Base-by-base conservation (phyloP, 2,797 vertebrate species). In the Chrosomus eos region DNA sequence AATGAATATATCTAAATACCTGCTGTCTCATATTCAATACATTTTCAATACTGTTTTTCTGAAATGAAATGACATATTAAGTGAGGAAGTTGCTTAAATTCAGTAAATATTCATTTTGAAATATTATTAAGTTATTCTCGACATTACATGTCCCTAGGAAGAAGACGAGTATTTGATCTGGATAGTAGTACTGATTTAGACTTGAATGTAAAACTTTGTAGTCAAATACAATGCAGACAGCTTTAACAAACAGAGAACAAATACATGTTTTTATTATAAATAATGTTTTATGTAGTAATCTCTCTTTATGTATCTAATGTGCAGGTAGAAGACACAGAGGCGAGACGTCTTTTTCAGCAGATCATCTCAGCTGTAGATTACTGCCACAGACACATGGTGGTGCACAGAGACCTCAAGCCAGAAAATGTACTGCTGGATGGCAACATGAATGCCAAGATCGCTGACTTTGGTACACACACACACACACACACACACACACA, bases 341-440 rank as follows among this genome's bases (percentile, higher is more conserved):
- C 97, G 18, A 94, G 97, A 0, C 96, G 98, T 45, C 97, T 99
- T 87, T 99, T 99, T 90, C 98, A 99, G 94, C 98, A 99, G 95
- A 99, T 99, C 82, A 97, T 99, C 87, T 99, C 98, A 0, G 98
- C 96, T 0, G 97, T 99, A 75, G 98, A 99, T 94, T 99, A 99
- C 94, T 99, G 98, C 91, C 98, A 99, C 91, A 93, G 98, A 88
- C 98, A 99, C 91, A 99, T 99, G 98, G 98, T 99, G 45, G 98
- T 99, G 89, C 98, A 99, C 93, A 94, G 98, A 89, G 98, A 99
- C 93, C 95, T 99, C 92, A 99, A 99, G 91, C 98, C 98, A 0
- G 98, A 99, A 95, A 99, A 99, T 3, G 98, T 99, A 72, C 93
- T 99, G 85, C 92, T 99, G 90, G 98, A 99, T 1, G 97, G 97